Base-by-base conservation (phyloP, 2,113 vertebrate genomes). In the Pristiophorus japonicus region DNA sequence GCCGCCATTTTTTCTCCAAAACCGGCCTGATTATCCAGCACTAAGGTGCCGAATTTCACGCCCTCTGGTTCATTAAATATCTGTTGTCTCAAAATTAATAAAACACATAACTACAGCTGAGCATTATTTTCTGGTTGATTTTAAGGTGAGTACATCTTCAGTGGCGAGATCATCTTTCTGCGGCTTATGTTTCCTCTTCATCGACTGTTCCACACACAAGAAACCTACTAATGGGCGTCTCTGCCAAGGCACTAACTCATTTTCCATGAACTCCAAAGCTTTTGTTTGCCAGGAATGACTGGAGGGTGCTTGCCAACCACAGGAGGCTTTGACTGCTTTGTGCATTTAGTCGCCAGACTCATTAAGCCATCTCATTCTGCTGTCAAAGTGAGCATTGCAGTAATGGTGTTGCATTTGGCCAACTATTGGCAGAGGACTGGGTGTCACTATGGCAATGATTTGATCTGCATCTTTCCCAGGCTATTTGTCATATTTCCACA, bases 401-500 rank as follows among this genome's bases (percentile, higher is more conserved):
- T 4, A 38, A 78, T 38, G 3, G n/a, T 1, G 18, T 45, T 45
- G 42, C 38, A 22, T 81, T 81, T 45, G 16, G 4, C 38, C 78
- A 81, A 42, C 38, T 90, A 3, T 16, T 62, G 55, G 55, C 10
- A 0, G 87, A 62, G 87, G 55, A 59, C 34, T 18, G 12, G 14
- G 30, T 14, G 12, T 91, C 55, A 91, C 87, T 59, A n/a, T 91
- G 87, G 87, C 51, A 62, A 62, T 91, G 34, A 91, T 62, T 91
- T 91, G 51, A 88, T 88, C 85, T 27, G 47, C 38, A n/a, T 91
- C 51, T n/a, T 91, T 62, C 84, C 22, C 84, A 87, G 84, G 84
- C 42, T 27, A 34, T 62, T 91, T 91, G 51, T n/a, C 12, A 62
- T 34, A 16, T 91, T n/a, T n/a, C 12, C 30, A 91, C 87, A 91